Base-by-base conservation (phyloP, 1,140 invertebrate genomes). In the Drosophila pectinifera region DNA sequence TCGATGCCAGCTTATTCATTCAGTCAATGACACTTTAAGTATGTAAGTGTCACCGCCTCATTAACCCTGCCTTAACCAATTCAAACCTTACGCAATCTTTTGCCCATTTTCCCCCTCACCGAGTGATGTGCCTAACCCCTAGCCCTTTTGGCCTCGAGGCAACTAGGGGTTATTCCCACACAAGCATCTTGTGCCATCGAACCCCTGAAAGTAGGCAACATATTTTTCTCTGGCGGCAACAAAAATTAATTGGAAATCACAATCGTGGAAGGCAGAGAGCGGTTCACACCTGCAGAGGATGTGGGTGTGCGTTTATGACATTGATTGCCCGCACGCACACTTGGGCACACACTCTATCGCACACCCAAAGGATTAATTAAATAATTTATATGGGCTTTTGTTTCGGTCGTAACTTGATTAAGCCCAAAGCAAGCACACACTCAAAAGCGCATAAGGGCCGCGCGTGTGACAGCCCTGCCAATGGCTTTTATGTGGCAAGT, bases 371-470 rank as follows among this genome's bases (percentile, higher is more conserved):
- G 83, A 86, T 88, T 86, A 86, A 86, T 86, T 86, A 86, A 86
- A 86, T 89, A 86, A 86, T 88, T 86, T 86, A 89, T 88, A 83
- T 86, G 79, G 72, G 83, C 83, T 88, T 88, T 86, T 89, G 84
- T 79, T 86, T 76, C n/a, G 68, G 75, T 59, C 70, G 83, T 86
- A 86, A 86, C 64, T 86, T 86, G 83, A 86, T 86, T 86, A 86
- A 88, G 79, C 72, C 54, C 53, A 59, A 39, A 43, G 42, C 49
- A 39, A 22, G 14, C 36, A 55, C 46, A 48, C 64, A 55, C 63
- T 57, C 65, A 72, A 72, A 72, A 72, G 68, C 68, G 68, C 68
- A 72, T 72, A 39, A 39, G 51, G 64, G 42, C 31, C 49, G 41
- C 75, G 61, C 42, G 39, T 59, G 69, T 63, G 31, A 67, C 63